Percentiles rank a stretch among this genome's conserved stretches.
phyloP scores from a whole-genome alignment of 1,140 invertebrate genomes.

The Dysdera silvatica region DNA sequence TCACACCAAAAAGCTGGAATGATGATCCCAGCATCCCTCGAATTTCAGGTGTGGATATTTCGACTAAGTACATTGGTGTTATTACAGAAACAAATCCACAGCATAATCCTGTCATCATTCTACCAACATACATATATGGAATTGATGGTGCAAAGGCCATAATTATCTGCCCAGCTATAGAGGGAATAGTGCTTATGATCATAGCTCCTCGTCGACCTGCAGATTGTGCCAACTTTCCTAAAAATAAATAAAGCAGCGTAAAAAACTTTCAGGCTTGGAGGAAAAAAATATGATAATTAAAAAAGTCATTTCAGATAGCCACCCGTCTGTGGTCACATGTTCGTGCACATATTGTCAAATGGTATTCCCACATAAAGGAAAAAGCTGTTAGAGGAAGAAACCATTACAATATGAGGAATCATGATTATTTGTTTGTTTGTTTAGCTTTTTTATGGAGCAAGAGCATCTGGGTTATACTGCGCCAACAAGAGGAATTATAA shows the following conservation, averaged over 20 bases:
- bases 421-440: too few relatives aligned
- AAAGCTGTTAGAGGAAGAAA: too few relatives aligned
- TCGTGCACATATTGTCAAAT: neutral
- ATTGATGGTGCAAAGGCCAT: conserved; percentile 57
- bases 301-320: neutral
- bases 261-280: conserved; percentile 7
- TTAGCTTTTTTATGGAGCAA: too few relatives aligned
- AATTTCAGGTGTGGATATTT: conserved; percentile 74
- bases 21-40: conserved; percentile 71
- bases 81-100: conserved; percentile 54
- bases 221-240: conserved; percentile 59
- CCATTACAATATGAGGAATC: too few relatives aligned
- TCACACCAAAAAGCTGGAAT: conserved; percentile 64
- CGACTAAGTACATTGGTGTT: conserved; percentile 74
- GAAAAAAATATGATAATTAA: neutral
- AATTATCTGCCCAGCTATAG: conserved; percentile 63
- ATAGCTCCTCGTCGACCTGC: conserved; percentile 67
- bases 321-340: neutral
- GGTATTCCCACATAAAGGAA: neutral
- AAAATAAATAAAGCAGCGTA: neutral
- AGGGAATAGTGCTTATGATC: conserved; percentile 60
- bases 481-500: too few relatives aligned
- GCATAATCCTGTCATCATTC: conserved; percentile 57
- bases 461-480: too few relatives aligned
- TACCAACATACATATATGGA: conserved; percentile 51